A percentile compares a stretch with the other conserved stretches of the same genome.
These are phyloP conservation scores for Cantharis flavilabris DNA, from an alignment of 2,888 invertebrate species.

Conservation along the genomic window DNA sequence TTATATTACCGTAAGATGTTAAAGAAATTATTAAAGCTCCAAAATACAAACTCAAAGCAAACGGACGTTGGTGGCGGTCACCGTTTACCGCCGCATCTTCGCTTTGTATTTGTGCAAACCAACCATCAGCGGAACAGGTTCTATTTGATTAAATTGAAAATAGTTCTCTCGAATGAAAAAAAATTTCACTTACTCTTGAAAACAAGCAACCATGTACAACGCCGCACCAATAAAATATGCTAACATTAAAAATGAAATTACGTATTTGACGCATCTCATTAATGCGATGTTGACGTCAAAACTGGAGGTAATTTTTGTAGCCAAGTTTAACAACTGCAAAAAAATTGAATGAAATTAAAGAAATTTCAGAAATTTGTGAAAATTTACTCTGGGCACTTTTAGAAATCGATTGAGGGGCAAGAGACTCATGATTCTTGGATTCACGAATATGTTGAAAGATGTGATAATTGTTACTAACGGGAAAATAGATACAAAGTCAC, in stretches of 20 bases:
- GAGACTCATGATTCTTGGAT: background rate
- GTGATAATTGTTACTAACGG: conserved; percentile 25
- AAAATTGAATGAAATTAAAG: background rate
- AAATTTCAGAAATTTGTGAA: background rate
- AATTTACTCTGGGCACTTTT: conserved; percentile 14
- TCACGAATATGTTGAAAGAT: background rate
- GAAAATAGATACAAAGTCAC: conserved; percentile 29
- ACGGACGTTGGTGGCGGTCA: conserved; percentile 5
- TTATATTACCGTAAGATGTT: conserved; percentile 33
- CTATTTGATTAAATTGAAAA: background rate
- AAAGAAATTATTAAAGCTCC: conserved; percentile 35
- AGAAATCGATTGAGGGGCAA: conserved; percentile 23
- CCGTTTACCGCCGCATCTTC: background rate
- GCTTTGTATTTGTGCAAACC: conserved; percentile 11
- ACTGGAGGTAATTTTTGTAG: conserved; percentile 32
- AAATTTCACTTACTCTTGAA: conserved; percentile 18
- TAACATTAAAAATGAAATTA: conserved; percentile 28
- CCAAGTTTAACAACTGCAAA: conserved; percentile 31
- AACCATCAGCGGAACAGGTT: conserved; percentile 15
- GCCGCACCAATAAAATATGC: conserved; percentile 33
- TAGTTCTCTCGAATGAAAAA: background rate
- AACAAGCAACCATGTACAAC: conserved; percentile 34
- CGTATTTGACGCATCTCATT: conserved; percentile 34
- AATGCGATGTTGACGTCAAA: conserved; percentile 35
- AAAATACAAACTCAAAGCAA: conserved; percentile 30